phyloP scores from a whole-genome alignment of 2,113 vertebrate species.

The Aix galericulata region DNA sequence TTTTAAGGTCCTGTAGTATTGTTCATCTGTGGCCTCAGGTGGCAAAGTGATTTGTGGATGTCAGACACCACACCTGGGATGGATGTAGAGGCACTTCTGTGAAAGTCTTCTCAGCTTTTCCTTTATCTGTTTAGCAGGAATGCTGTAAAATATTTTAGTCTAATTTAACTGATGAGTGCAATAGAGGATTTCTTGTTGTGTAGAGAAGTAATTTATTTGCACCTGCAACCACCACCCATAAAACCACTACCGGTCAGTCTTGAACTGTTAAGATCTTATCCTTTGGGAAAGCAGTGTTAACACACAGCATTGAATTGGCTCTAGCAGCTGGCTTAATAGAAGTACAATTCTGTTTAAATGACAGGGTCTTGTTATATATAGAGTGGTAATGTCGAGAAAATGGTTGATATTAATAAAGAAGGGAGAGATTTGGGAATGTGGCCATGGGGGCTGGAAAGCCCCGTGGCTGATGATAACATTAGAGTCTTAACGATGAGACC shows the following conservation, averaged over 20 bases:
- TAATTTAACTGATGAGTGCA: not conserved
- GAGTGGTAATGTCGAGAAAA: too few species aligned
- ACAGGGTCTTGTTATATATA: not conserved
- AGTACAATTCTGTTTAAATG: not conserved
- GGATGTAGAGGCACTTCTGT: not conserved
- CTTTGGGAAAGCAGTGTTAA: not conserved
- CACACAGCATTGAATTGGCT: not conserved
- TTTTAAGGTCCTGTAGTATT: not conserved
- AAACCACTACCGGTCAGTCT: not conserved
- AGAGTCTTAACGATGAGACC: too few species aligned
- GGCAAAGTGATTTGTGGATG: not conserved
- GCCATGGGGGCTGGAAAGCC: too few species aligned
- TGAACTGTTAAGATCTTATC: not conserved
- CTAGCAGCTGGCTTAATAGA: not conserved
- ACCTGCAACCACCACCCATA: not conserved
- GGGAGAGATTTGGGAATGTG: too few species aligned
- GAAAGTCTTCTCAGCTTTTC: not conserved
- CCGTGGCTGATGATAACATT: too few species aligned
- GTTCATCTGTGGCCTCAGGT: not conserved
- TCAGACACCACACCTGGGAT: not conserved
- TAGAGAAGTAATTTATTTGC: not conserved
- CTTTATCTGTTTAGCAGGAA: not conserved
- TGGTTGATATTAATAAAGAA: too few species aligned
- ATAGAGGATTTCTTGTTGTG: not conserved
- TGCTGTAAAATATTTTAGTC: not conserved